phyloP scores from a whole-genome alignment of 2,113 vertebrate species.

The Cinclus mexicanus region DNA sequence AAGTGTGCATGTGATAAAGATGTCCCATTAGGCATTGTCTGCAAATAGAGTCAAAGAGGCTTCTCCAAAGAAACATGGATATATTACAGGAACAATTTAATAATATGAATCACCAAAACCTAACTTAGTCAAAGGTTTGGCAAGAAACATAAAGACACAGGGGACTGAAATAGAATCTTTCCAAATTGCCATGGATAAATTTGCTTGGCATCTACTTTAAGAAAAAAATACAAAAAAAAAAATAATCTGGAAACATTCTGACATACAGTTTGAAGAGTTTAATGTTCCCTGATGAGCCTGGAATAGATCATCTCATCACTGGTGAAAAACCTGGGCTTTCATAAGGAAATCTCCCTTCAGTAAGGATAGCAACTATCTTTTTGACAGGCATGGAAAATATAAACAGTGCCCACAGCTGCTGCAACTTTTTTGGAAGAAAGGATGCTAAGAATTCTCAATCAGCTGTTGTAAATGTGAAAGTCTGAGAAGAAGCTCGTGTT shows the following conservation, averaged over 20 bases:
- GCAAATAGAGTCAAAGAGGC: neutral
- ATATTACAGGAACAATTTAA: constrained; percentile 59
- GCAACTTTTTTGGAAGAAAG: constrained; percentile 1
- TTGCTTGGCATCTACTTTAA: constrained; percentile 13
- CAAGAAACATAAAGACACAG: constrained; percentile 15
- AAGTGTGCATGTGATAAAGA: neutral
- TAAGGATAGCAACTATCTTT: neutral
- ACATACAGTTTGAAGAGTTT: neutral
- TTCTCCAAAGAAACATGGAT: neutral
- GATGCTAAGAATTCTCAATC: constrained; percentile 39
- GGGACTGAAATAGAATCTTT: constrained; percentile 47
- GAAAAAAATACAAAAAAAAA: neutral
- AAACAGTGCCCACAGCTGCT: neutral
- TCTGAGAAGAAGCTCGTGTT: neutral
- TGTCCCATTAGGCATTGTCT: neutral
- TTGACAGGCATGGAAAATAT: constrained; percentile 35
- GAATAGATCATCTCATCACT: neutral
- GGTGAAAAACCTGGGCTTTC: constrained; percentile 5
- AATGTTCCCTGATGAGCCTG: neutral
- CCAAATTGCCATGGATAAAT: neutral
- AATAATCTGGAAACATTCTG: constrained; percentile 31
- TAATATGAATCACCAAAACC: constrained; percentile 37
- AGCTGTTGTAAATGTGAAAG: constrained; percentile 38
- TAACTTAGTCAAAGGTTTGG: constrained; percentile 48
- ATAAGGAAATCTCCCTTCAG: neutral